Conservation (phyloP, 2,113 vertebrate genomes). For the Trichomycterus rosablanca region DNA sequence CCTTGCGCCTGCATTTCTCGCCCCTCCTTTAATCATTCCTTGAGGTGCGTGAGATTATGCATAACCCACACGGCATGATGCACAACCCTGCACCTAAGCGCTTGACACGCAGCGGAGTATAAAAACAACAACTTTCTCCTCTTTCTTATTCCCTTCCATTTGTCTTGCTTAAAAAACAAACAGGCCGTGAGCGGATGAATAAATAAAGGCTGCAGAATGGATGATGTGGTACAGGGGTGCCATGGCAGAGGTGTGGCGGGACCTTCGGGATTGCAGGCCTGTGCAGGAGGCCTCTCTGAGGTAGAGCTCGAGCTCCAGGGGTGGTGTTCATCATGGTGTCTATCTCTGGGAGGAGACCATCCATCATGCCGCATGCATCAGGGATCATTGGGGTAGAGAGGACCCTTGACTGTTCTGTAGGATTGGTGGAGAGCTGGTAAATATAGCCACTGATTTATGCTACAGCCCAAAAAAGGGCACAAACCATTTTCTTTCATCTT, state of each 20-base stretch:
- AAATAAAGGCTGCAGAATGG: slow-evolving; percentile 61
- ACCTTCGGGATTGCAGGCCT: slow-evolving; percentile 54
- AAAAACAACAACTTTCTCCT: slow-evolving; percentile 60
- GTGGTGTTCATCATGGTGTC: slow-evolving; percentile 78
- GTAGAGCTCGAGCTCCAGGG: slow-evolving; percentile 71
- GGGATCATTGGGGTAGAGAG: slow-evolving; percentile 57
- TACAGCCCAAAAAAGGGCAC: slow-evolving; percentile 38
- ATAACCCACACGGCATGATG: slow-evolving; percentile 55
- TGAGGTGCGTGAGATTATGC: slow-evolving; percentile 28
- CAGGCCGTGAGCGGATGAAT: slow-evolving; percentile 63
- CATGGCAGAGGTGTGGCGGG: slow-evolving; percentile 15
- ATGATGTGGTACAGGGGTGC: slow-evolving; percentile 37
- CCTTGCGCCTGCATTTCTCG: background rate
- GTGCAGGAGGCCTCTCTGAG: slow-evolving; percentile 61
- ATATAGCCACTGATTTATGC: slow-evolving; percentile 21
- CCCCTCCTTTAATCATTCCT: slow-evolving; percentile 43
- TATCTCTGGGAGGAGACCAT: slow-evolving; percentile 68
- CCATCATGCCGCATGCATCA: slow-evolving; percentile 69
- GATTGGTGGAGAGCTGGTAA: slow-evolving; percentile 14
- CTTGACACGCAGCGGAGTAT: slow-evolving; percentile 63
- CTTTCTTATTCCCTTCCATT: slow-evolving; percentile 71
- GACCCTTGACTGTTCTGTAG: slow-evolving; percentile 13
- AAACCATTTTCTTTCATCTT: slow-evolving; percentile 8
- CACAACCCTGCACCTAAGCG: slow-evolving; percentile 58
- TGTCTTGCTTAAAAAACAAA: slow-evolving; percentile 76